phyloP scores from a whole-genome alignment of 2,113 vertebrate genomes.

The Calyptommatus sinebrachiatus region DNA sequence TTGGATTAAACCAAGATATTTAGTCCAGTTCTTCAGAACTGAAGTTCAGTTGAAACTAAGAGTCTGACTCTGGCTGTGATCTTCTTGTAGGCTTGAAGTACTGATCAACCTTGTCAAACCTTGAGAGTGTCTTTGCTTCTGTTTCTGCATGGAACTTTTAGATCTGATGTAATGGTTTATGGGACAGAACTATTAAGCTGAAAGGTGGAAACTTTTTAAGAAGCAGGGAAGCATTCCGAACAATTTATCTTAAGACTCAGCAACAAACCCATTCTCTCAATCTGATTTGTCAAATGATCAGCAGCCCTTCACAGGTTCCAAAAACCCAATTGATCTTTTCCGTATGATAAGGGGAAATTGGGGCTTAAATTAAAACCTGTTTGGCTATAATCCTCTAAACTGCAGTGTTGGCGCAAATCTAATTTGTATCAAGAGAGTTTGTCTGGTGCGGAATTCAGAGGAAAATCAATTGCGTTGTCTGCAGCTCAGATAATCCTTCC shows the following conservation, averaged over 20 bases:
- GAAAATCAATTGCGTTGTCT: slow-evolving; percentile 4
- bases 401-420: not conserved
- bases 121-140: not conserved
- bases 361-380: slow-evolving; percentile 5
- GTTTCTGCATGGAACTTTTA: not conserved
- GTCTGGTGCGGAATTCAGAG: not conserved
- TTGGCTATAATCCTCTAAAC: slow-evolving; percentile 2
- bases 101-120: not conserved
- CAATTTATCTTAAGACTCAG: not conserved
- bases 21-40: no score
- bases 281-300: slow-evolving; percentile 19
- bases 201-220: not conserved
- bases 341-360: not conserved
- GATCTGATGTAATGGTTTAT: not conserved
- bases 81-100: no score
- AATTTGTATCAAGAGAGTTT: not conserved
- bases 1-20: no score
- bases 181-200: not conserved
- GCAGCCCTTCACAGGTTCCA: not conserved
- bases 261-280: not conserved
- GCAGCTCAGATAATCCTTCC: not conserved
- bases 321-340: not conserved
- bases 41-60: no score
- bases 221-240: not conserved
- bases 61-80: no score